Evolutionary conservation across 2,113 vertebrate species (phyloP), one percentile per base, ranked within the genome.

Genomic region (Oryzias curvinotus): DNA sequence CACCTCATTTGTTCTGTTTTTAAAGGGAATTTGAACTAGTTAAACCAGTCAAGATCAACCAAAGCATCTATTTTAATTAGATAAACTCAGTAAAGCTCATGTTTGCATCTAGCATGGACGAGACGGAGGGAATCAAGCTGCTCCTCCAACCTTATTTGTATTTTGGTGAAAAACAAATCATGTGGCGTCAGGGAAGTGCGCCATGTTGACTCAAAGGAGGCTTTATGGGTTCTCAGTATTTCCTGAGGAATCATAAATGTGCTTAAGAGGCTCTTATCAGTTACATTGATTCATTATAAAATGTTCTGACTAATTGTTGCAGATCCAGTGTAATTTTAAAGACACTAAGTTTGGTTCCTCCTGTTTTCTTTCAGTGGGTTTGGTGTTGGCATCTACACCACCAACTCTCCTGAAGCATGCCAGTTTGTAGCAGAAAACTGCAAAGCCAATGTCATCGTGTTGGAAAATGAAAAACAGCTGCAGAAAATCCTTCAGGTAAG

Each of bases 301-400:
- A 36, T 10, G 1, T 13, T 36, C 36, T 12, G 10, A 36, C 36
- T 36, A 5, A 7, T 28, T 28, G 26, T 28, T 28, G 26, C 26
- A 28, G 26, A 28, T 28, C 26, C 4, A 28, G 26, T 28, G 26
- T 28, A 3, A 28, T 28, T 28, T 28, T 28, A 28, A 28, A 28
- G 6, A 28, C 4, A 26, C 48, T 50, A 7, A 49, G 3, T 67
- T 8, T 53, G 18, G 49, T 17, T 36, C 0, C 57, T 18, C 14
- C 51, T 30, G 6, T 0, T 63, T 8, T 71, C 14, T 77, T 59
- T 18, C 85, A 98, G 97, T 2, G 96, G 97, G 0, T 88, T 98
- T 57, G 94, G 93, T 6, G 96, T 97, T 41, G 96, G 97, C 2
- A 94, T 99, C 90, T 98, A 98, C 54, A 92, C 94, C 21, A 99